phyloP scores from a whole-genome alignment of 2,888 invertebrate species.

The Mesochorus sp. region DNA sequence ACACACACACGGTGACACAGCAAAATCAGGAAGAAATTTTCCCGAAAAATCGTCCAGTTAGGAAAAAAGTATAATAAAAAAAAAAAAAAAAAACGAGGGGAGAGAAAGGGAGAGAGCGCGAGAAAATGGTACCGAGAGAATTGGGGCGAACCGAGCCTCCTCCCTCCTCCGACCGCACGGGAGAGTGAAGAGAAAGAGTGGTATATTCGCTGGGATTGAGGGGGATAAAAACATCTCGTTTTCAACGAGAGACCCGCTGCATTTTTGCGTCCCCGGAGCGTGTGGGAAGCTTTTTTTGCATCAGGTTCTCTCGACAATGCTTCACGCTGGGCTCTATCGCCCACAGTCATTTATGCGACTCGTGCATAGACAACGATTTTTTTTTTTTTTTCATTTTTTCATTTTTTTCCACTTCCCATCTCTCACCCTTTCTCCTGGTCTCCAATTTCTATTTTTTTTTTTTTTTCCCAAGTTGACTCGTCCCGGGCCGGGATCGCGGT shows the following conservation, averaged over 20 bases:
- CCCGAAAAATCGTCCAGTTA: constrained; percentile 39
- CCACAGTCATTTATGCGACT: constrained; percentile 62
- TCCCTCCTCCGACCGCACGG: neutral
- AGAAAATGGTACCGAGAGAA: constrained; percentile 34
- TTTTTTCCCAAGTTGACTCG: constrained; percentile 44
- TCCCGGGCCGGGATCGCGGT: constrained; percentile 42
- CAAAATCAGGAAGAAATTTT: constrained; percentile 35
- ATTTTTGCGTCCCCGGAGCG: constrained; percentile 57
- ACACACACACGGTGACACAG: too few relatives aligned
- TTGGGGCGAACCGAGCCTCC: constrained; percentile 37
- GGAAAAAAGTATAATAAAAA: neutral
- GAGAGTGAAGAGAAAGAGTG: constrained; percentile 29
- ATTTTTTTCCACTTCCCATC: constrained; percentile 41
- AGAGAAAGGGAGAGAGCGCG: neutral
- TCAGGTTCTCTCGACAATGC: constrained; percentile 56
- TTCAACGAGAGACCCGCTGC: constrained; percentile 47
- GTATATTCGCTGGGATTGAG: constrained; percentile 17
- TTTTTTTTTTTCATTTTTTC: constrained; percentile 22
- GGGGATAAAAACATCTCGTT: constrained; percentile 62
- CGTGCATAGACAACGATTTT: constrained; percentile 55
- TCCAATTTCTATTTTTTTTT: constrained; percentile 14
- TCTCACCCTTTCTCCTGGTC: constrained; percentile 20
- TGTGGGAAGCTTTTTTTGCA: constrained; percentile 48
- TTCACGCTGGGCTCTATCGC: constrained; percentile 58
- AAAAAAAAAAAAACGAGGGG: neutral